A percentile compares a stretch with the other conserved stretches of the same genome.
These are phyloP conservation scores for Octodon degus DNA, from an alignment of 2,113 vertebrate genomes.

Conservation along the genomic window DNA sequence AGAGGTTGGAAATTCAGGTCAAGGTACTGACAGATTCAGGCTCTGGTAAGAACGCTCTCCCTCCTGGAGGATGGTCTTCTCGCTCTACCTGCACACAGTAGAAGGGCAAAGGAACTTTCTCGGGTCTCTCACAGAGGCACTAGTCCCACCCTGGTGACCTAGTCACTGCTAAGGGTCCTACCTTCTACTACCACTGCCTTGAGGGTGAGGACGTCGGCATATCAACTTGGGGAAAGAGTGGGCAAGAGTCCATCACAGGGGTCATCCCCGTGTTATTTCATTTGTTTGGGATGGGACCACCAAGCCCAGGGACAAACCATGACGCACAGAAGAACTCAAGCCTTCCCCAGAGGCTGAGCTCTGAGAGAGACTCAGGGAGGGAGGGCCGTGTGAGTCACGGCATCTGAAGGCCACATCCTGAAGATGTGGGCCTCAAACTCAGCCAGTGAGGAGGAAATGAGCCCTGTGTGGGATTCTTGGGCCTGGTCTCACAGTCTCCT, in stretches of 20 bases:
- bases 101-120: background rate
- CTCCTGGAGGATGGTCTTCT: background rate
- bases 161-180: background rate
- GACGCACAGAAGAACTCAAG: background rate
- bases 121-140: background rate
- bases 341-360: background rate
- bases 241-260: no score
- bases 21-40: background rate
- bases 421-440: background rate
- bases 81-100: accelerated
- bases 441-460: background rate
- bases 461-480: background rate
- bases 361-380: background rate
- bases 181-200: background rate
- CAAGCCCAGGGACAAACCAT: background rate
- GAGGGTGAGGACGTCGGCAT: background rate
- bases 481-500: background rate
- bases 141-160: background rate
- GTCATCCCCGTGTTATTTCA: accelerated
- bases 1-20: background rate
- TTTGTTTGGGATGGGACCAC: background rate
- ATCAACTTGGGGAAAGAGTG: background rate
- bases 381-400: background rate
- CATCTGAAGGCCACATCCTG: background rate
- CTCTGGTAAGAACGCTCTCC: no score